These are phyloP conservation scores for Pseudomyrmex gracilis DNA, from an alignment of 1,140 invertebrate genomes.

Conservation along the genomic window DNA sequence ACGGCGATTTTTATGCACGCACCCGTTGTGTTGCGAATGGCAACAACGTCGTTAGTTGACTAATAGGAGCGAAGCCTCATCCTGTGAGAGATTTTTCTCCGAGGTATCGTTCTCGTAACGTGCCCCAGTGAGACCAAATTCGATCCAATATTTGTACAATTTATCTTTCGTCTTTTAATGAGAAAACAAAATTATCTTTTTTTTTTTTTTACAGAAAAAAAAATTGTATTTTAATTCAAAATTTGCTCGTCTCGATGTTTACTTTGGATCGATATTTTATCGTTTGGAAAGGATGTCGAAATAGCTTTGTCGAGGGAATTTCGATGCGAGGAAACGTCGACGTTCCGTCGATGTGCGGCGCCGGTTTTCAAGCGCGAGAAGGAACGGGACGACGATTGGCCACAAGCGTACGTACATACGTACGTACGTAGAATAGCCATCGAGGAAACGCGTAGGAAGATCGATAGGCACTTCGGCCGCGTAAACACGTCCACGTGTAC, in stretches of 20 bases:
- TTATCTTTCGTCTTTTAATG: background rate
- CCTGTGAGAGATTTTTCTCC: background rate
- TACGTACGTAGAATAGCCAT: constrained; percentile 43
- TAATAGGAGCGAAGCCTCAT: constrained; percentile 40
- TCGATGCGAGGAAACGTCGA: constrained; percentile 27
- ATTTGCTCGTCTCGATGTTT: constrained; percentile 15
- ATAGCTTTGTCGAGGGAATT: background rate
- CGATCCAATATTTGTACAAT: too few relatives aligned
- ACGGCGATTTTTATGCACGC: constrained; percentile 50
- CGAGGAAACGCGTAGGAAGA: constrained; percentile 66
- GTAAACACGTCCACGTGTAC: constrained; percentile 34
- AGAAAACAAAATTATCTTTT: background rate
- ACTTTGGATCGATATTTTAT: background rate
- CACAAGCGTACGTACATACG: background rate
- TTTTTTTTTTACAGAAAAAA: background rate
- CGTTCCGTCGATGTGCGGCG: background rate
- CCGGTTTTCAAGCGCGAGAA: background rate
- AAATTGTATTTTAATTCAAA: background rate
- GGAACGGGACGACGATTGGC: constrained; percentile 1
- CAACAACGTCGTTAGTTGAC: constrained; percentile 41
- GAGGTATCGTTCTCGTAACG: too few relatives aligned
- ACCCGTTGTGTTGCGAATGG: constrained; percentile 49
- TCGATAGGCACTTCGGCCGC: constrained; percentile 48
- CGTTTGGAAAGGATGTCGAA: background rate
- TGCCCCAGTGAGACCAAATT: too few relatives aligned